Conservation (phyloP, 2,113 vertebrate genomes). For the Arizona elegans region DNA sequence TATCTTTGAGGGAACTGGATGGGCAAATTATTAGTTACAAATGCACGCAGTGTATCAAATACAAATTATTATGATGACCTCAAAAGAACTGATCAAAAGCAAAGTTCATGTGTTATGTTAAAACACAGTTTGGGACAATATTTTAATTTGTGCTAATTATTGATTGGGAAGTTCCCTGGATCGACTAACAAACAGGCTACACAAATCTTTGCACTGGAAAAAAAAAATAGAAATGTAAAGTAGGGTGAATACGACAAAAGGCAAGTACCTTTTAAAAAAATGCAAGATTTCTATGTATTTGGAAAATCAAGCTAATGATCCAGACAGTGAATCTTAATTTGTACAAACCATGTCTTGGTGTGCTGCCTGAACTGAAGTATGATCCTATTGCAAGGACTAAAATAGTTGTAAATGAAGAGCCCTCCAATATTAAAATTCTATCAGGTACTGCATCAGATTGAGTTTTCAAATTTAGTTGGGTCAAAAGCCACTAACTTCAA, state of each 20-base stretch:
- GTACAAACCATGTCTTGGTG: background rate
- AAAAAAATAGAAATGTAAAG: background rate
- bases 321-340: background rate
- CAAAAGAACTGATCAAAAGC: background rate
- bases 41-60: too few relatives aligned
- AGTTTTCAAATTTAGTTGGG: background rate
- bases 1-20: background rate
- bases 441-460: background rate
- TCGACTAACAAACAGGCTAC: background rate
- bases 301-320: background rate
- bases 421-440: background rate
- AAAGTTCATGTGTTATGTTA: background rate
- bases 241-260: background rate
- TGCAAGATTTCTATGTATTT: background rate
- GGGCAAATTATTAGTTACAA: background rate
- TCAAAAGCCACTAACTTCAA: background rate
- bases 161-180: background rate
- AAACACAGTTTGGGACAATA: background rate
- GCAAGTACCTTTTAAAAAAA: background rate
- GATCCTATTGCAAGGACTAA: background rate
- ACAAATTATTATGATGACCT: background rate
- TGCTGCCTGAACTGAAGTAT: background rate
- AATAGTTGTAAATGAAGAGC: background rate
- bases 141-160: background rate
- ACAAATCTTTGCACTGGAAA: background rate